Conservation (phyloP, 2,113 vertebrate genomes). For the Zapornia atra region DNA sequence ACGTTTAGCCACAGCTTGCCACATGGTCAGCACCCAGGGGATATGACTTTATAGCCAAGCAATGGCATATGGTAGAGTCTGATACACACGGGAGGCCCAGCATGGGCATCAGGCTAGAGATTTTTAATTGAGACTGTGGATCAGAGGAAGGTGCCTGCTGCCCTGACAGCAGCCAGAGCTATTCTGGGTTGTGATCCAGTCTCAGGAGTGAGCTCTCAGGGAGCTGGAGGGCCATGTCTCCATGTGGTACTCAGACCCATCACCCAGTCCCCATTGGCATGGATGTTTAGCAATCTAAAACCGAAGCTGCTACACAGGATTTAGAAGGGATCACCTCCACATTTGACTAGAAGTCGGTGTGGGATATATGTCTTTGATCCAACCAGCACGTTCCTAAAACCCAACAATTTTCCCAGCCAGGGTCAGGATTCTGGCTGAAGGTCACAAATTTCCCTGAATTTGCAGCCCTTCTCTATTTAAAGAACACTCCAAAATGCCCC, state of each 20-base stretch:
- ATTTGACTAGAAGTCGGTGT: background rate
- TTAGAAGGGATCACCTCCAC: rapidly evolving
- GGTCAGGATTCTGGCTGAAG: background rate
- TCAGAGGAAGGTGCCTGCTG: background rate
- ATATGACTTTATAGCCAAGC: background rate
- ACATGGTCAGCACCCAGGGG: background rate
- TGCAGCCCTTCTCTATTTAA: background rate
- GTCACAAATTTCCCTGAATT: background rate
- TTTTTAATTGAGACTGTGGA: background rate
- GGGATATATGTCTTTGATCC: background rate
- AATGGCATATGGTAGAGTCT: background rate
- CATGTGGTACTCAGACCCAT: rapidly evolving
- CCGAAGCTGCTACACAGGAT: background rate
- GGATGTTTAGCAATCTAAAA: background rate
- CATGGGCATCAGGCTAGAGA: background rate
- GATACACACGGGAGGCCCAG: background rate
- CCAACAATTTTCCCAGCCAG: rapidly evolving
- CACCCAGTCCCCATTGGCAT: background rate
- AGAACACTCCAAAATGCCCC: background rate
- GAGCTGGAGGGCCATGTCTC: background rate
- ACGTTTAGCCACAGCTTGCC: background rate
- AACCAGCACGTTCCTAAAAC: background rate
- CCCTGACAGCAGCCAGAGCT: background rate
- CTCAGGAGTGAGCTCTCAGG: background rate
- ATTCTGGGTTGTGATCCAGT: background rate